A percentile compares a stretch with the other conserved stretches of the same genome.
Conservation (phyloP, 1,140 invertebrate genomes). For the Wiebesia pumilae region DNA sequence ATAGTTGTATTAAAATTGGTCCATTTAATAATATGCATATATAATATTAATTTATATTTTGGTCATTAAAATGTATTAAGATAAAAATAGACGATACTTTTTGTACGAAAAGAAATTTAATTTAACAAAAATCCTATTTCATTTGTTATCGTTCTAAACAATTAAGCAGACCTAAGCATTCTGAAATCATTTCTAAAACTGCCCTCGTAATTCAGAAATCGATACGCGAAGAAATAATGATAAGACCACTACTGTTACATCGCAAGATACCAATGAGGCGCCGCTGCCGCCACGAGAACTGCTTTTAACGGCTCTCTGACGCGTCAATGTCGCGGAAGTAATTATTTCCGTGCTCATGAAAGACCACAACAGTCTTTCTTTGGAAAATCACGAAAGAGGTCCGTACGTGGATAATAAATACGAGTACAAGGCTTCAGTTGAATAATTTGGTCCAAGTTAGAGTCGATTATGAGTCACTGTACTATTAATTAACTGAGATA, state of each 20-base stretch:
- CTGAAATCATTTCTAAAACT: not conserved
- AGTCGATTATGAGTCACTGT: not conserved
- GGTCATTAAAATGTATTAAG: too few relatives aligned
- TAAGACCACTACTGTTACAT: not conserved
- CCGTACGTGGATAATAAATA: not conserved
- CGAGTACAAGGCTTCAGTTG: not conserved
- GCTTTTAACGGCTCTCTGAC: slow-evolving; percentile 54
- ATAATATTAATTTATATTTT: too few relatives aligned
- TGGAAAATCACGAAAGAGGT: not conserved
- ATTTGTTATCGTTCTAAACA: not conserved
- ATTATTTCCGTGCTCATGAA: slow-evolving; percentile 33
- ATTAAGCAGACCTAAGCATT: not conserved
- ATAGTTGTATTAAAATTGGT: too few relatives aligned
- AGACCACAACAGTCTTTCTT: not conserved
- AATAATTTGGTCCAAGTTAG: not conserved
- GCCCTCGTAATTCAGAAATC: not conserved
- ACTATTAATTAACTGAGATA: not conserved
- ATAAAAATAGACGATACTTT: too few relatives aligned
- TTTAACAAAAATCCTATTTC: not conserved
- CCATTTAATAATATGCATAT: too few relatives aligned
- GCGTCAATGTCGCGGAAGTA: slow-evolving; percentile 28
- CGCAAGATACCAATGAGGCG: slow-evolving; percentile 10
- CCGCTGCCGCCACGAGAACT: slow-evolving; percentile 25
- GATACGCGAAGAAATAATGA: not conserved
- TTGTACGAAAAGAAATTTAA: too few relatives aligned